A percentile compares a stretch with the other conserved stretches of the same genome.
These are phyloP conservation scores for Carassius gibelio DNA, from an alignment of 2,113 vertebrate species.

Conservation along the genomic window DNA sequence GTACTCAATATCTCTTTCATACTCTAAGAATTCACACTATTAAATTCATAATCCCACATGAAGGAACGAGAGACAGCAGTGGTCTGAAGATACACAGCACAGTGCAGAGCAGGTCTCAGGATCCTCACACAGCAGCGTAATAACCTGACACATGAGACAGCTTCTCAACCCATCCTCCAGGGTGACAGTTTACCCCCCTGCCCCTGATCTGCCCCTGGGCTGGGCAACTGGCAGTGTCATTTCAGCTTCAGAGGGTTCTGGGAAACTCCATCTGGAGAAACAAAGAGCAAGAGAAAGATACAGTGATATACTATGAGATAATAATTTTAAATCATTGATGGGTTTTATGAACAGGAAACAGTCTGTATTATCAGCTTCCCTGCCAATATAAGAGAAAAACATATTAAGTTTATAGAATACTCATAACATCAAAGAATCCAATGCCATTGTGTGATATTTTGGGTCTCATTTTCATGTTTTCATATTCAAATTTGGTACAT, in stretches of 20 bases:
- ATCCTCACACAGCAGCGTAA: slow-evolving; percentile 22
- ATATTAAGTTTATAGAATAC: background rate
- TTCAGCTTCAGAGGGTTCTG: slow-evolving; percentile 33
- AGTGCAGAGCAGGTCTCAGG: background rate
- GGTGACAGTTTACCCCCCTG: slow-evolving; percentile 31
- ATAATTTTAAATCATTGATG: slow-evolving; percentile 67
- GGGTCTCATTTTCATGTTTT: background rate
- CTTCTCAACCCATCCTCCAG: slow-evolving; percentile 30
- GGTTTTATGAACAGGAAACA: slow-evolving; percentile 52
- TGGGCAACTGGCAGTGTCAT: slow-evolving; percentile 37
- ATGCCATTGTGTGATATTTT: background rate
- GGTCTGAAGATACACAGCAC: background rate
- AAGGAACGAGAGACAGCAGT: slow-evolving; percentile 7
- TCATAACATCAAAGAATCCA: background rate
- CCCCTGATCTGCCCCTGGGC: slow-evolving; percentile 21
- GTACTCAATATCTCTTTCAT: background rate
- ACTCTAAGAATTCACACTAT: slow-evolving; percentile 13
- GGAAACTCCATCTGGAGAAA: slow-evolving; percentile 32
- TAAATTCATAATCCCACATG: background rate
- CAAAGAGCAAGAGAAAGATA: background rate
- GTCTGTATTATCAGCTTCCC: slow-evolving; percentile 60
- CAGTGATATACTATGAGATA: background rate
- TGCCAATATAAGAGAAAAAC: slow-evolving; percentile 16
- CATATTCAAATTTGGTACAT: background rate
- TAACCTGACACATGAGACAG: slow-evolving; percentile 32